Conservation (phyloP, 2,113 vertebrate species). For the Sinocyclocheilus maitianheensis region DNA sequence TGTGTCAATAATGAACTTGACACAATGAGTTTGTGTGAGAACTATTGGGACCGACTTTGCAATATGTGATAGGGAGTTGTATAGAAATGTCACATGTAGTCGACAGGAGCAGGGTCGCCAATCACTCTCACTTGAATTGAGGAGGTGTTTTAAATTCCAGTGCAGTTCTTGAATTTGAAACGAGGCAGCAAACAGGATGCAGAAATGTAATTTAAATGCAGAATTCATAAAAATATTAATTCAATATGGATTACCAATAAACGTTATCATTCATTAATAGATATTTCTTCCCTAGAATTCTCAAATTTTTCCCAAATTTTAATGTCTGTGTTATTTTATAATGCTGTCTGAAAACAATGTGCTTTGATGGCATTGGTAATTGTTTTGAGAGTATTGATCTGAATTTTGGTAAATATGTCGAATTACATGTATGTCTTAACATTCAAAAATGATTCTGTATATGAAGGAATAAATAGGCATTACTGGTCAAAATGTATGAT, state of each 20-base stretch:
- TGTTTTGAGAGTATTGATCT: neutral
- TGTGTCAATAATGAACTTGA: constrained; percentile 9
- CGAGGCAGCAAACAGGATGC: neutral
- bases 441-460: neutral
- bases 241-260: too few species aligned
- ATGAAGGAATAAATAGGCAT: neutral
- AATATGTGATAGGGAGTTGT: neutral
- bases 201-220: neutral
- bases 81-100: neutral
- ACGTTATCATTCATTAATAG: too few species aligned
- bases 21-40: neutral
- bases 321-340: neutral
- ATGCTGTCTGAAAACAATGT: neutral
- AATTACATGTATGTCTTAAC: neutral
- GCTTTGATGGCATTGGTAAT: neutral
- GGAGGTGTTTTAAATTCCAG: neutral
- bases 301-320: neutral
- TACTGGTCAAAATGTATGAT: neutral
- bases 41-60: neutral
- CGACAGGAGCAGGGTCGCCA: neutral
- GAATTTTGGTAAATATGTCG: neutral
- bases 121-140: neutral
- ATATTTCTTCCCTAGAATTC: neutral
- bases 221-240: neutral
- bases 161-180: neutral